Evolutionary conservation across 2,888 invertebrate species (phyloP), one percentile per base, ranked within the genome.

Genomic region (Hybos culiciformis): DNA sequence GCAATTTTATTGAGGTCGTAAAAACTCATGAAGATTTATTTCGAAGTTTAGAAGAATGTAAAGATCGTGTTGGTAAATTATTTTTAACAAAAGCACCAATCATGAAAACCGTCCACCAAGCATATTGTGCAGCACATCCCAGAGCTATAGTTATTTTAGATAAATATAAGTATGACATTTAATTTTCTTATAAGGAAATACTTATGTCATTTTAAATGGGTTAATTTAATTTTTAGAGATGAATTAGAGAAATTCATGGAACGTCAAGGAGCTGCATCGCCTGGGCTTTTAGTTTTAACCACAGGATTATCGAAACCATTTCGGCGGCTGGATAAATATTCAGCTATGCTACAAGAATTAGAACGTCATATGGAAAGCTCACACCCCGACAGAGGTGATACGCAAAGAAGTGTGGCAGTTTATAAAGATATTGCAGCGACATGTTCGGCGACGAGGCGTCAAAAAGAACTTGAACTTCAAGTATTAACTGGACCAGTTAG

Each of bases 401-500:
- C 94, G 0, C 96, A 97, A 65, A 75, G 97, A 50, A 92, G 96
- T 34, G 85, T 92, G 49, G 81, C 83, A 51, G 87, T 97, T 29
- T 98, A 88, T 63, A 88, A 92, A 63, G 94, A 96, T 56, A 84
- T 98, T 57, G 83, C 90, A 53, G 80, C 86, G 54, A 78, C 79
- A 15, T 94, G 94, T 66, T 80, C 85, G 41, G 81, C 84, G 20
- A 77, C 86, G 31, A 74, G 97, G 32, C 78, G 92, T 14, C 92
- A 96, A 61, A 94, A 93, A 64, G 96, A 98, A 68, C 71, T 94
- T 53, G 97, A 98, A 57, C 70, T 94, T 46, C 97, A 97, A 69
- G 88, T 98, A 44, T 73, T 97, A 50, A 87, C 86, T 0, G 90
- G 93, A 1, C 87, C 87, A 37, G 87, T 97, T n/a, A 76, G 87